These are phyloP conservation scores for Drosophila aldrichi DNA, from an alignment of 2,888 invertebrate genomes.

Conservation along the genomic window DNA sequence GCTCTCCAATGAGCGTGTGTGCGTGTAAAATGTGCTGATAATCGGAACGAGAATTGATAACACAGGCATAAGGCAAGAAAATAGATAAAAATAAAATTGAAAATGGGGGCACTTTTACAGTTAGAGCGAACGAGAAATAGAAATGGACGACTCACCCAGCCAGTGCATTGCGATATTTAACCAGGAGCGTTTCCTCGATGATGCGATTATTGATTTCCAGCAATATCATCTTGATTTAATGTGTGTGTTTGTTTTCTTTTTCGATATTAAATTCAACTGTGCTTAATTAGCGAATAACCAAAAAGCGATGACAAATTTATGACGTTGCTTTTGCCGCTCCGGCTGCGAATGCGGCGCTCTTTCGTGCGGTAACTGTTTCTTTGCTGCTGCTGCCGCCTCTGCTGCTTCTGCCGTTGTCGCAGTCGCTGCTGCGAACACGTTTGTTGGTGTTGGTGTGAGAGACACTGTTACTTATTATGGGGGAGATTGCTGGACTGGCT, in stretches of 20 bases:
- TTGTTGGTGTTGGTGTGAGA: constrained; percentile 55
- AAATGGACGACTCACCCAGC: constrained; percentile 90
- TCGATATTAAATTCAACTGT: constrained; percentile 26
- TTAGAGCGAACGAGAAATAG: constrained; percentile 26
- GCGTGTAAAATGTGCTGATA: constrained; percentile 43
- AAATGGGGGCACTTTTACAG: constrained; percentile 53
- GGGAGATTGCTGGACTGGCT: constrained; percentile 57
- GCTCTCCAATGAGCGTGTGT: constrained; percentile 1
- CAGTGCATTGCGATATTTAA: constrained; percentile 98
- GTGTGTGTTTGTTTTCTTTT: constrained; percentile 13
- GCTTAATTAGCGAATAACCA: constrained; percentile 40
- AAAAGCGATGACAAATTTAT: constrained; percentile 76
- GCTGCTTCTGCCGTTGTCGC: constrained; percentile 34
- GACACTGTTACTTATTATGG: constrained; percentile 47
- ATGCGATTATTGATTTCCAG: constrained; percentile 99
- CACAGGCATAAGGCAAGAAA: constrained; percentile 20
- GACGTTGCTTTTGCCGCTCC: constrained; percentile 77
- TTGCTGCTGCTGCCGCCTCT: constrained; percentile 40
- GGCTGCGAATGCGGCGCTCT: constrained; percentile 63
- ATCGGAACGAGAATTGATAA: constrained; percentile 50
- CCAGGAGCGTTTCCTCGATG: constrained; percentile 97
- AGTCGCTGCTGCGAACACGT: constrained; percentile 42
- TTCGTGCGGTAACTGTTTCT: constrained; percentile 73
- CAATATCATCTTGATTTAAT: constrained; percentile 90
- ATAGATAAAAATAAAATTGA: constrained; percentile 45